Percentiles rank a stretch among this genome's conserved stretches.
These are phyloP conservation scores for Onchidella celtica DNA, from an alignment of 2,888 invertebrate genomes.

Conservation along the genomic window DNA sequence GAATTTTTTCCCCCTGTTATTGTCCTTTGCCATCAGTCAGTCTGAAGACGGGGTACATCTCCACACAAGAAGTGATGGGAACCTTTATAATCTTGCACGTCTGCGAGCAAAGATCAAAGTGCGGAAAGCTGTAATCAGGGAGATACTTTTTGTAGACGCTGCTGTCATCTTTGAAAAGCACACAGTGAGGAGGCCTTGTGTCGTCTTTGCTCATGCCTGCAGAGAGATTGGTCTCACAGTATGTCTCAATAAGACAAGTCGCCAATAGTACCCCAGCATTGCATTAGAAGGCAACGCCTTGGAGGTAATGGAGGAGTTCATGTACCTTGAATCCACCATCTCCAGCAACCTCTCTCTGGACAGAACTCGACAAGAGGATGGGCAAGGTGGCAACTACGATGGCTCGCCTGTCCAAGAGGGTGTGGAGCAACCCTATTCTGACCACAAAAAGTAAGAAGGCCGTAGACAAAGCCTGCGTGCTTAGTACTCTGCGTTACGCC, in stretches of 20 bases:
- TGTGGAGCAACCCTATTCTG: not conserved
- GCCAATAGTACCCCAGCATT: too few species aligned
- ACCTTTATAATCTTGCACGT: not conserved
- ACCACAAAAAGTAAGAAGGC: not conserved
- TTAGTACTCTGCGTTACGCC: not conserved
- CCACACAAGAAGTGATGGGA: not conserved
- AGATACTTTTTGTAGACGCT: not conserved
- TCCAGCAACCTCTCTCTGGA: not conserved
- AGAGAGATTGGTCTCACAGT: not conserved
- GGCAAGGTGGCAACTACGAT: not conserved
- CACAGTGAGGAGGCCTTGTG: not conserved
- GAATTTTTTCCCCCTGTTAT: not conserved
- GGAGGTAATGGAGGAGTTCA: too few species aligned
- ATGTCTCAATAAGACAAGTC: not conserved
- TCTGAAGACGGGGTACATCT: not conserved
- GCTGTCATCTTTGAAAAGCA: not conserved
- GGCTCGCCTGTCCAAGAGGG: not conserved
- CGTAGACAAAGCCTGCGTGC: not conserved
- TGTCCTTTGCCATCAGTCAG: not conserved
- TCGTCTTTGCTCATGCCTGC: not conserved
- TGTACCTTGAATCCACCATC: too few species aligned
- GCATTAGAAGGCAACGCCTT: too few species aligned
- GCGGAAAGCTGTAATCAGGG: too few species aligned
- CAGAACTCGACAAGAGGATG: not conserved
- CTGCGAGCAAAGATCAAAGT: not conserved